phyloP scores from a whole-genome alignment of 1,140 invertebrate genomes.

The Diabrotica virgifera region DNA sequence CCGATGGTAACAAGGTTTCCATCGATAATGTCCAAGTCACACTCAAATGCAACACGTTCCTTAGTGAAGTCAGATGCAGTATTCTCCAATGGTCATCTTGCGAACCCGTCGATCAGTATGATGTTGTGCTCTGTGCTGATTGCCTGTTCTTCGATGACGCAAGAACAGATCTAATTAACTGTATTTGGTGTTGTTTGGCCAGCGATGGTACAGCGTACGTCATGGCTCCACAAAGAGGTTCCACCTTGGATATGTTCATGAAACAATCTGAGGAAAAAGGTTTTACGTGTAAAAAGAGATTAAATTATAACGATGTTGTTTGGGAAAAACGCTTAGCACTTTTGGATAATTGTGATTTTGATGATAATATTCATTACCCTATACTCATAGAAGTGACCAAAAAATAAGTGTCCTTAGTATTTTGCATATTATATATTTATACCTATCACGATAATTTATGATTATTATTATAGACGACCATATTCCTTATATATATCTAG shows the following conservation, averaged over 20 bases:
- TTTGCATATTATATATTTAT: conserved; percentile 15
- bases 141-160: conserved; percentile 83
- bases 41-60: conserved; percentile 60
- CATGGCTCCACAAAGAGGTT: conserved; percentile 73
- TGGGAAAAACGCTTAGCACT: conserved; percentile 66
- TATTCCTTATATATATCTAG: conserved; percentile 38
- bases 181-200: conserved; percentile 66
- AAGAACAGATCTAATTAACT: conserved; percentile 65
- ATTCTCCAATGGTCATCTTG: conserved; percentile 54
- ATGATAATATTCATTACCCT: conserved; percentile 67
- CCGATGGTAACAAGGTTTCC: conserved; percentile 76
- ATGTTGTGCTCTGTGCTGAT: conserved; percentile 74
- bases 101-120: conserved; percentile 52
- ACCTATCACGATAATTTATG: conserved; percentile 6
- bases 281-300: conserved; percentile 55
- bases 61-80: conserved; percentile 41
- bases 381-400: conserved; percentile 60
- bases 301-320: conserved; percentile 61
- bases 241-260: conserved; percentile 69
- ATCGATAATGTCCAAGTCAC: conserved; percentile 71
- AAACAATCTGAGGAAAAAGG: conserved; percentile 58
- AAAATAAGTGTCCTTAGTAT: conserved; percentile 46
- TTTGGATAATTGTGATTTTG: conserved; percentile 59
- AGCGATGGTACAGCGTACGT: conserved; percentile 65
- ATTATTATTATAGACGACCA: conserved; percentile 12